Percentiles rank a stretch among this genome's conserved stretches.
phyloP scores from a whole-genome alignment of 1,140 invertebrate species.

The Drosophila pseudoobscura region DNA sequence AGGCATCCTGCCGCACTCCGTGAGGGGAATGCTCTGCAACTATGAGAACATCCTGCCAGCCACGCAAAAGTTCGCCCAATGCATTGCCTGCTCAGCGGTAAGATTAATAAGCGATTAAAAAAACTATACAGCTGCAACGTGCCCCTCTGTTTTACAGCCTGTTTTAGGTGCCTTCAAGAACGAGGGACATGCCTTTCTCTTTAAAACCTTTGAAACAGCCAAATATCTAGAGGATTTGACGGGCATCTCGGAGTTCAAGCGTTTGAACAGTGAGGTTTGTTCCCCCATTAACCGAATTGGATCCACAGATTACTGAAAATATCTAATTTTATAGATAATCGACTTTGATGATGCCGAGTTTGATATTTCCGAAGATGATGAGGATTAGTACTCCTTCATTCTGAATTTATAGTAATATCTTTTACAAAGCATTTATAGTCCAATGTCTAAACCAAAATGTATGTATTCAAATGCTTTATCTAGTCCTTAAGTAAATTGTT shows the following conservation, averaged over 20 bases:
- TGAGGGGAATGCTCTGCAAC: conserved; percentile 94
- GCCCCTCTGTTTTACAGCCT: conserved; percentile 30
- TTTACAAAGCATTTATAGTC: conserved; percentile 33
- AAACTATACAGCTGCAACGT: too few species aligned
- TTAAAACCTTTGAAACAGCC: conserved; percentile 93
- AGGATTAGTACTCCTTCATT: conserved; percentile 22
- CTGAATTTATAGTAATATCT: conserved; percentile 8
- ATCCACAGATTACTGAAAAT: background rate
- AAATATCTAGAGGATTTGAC: conserved; percentile 94
- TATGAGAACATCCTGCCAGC: conserved; percentile 92
- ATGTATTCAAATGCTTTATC: conserved; percentile 11
- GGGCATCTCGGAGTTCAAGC: conserved; percentile 88
- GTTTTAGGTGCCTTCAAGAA: conserved; percentile 61
- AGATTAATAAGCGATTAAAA: conserved; percentile 2
- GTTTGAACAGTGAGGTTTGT: conserved; percentile 67
- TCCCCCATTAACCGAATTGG: rapidly evolving
- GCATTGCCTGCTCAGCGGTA: conserved; percentile 93
- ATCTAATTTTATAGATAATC: conserved; percentile 65
- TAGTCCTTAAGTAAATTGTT: conserved; percentile 29
- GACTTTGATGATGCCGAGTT: conserved; percentile 79
- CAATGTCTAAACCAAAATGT: conserved; percentile 36
- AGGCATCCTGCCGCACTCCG: conserved; percentile 96
- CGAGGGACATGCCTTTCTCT: conserved; percentile 90
- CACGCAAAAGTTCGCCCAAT: conserved; percentile 92
- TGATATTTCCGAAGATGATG: conserved; percentile 70